Evolutionary conservation across 2,888 invertebrate species (phyloP).

Genomic region (Eubasilissa splendida): DNA sequence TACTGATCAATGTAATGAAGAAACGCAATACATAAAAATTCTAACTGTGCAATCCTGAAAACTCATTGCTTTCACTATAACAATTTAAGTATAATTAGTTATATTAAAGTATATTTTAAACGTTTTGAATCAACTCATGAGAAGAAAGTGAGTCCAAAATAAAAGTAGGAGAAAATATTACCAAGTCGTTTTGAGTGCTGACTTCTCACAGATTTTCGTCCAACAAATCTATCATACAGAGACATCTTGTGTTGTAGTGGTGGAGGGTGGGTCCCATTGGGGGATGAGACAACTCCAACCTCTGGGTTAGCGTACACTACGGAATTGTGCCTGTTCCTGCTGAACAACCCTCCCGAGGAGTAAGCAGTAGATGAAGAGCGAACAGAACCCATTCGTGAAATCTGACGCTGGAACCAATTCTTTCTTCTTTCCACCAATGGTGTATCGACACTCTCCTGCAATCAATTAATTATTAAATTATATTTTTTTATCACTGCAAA

Average conservation of each 20-base stretch:
- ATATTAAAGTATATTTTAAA: too few species aligned
- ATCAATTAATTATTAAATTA: too few species aligned
- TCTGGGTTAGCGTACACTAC: conserved; percentile 80
- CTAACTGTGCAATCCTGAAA: too few species aligned
- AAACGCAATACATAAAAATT: too few species aligned
- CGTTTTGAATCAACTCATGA: too few species aligned
- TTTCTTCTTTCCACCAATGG: conserved; percentile 89
- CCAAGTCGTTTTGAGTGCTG: conserved; percentile 80
- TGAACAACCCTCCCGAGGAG: conserved; percentile 84
- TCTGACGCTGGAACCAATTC: conserved; percentile 90
- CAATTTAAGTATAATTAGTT: too few species aligned
- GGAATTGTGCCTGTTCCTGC: conserved; percentile 85
- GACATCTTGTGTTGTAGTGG: conserved; percentile 80
- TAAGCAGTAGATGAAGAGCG: conserved; percentile 90
- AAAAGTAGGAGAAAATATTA: conserved; percentile 62
- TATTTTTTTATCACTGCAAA: too few species aligned
- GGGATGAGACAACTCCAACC: conserved; percentile 64
- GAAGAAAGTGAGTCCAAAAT: too few species aligned
- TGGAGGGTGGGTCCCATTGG: conserved; percentile 65
- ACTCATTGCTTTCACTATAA: too few species aligned
- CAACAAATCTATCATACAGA: conserved; percentile 87
- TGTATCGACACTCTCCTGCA: conserved; percentile 91
- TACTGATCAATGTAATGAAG: too few species aligned
- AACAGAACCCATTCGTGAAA: conserved; percentile 89
- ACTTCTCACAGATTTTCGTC: conserved; percentile 83